Percentiles rank a stretch among this genome's conserved stretches.
These are phyloP conservation scores for Antechinus stuartii DNA, from an alignment of 2,113 vertebrate species.

Conservation along the genomic window DNA sequence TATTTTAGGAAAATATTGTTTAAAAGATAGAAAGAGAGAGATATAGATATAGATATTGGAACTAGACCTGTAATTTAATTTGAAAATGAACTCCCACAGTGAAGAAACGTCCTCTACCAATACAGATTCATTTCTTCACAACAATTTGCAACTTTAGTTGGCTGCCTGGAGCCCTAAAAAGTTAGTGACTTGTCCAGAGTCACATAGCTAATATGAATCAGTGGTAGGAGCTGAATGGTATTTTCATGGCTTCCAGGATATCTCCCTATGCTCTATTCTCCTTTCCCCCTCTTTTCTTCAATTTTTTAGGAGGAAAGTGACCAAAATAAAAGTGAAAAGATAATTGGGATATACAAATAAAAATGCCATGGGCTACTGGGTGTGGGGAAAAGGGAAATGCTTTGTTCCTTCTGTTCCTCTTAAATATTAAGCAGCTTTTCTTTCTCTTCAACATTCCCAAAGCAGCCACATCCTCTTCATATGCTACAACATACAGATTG, in stretches of 20 bases:
- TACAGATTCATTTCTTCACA: not conserved
- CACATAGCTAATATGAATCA: not conserved
- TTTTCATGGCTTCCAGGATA: not conserved
- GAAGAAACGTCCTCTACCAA: not conserved
- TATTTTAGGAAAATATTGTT: constrained; percentile 8
- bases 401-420: not conserved
- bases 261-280: not conserved
- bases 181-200: not conserved
- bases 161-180: not conserved
- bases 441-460: constrained; percentile 2
- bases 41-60: not conserved
- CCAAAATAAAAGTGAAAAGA: constrained; percentile 4
- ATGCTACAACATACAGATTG: constrained; percentile 11
- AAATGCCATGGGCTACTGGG: not conserved
- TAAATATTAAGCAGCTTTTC: constrained; percentile 32
- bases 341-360: not conserved
- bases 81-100: not conserved
- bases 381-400: not conserved
- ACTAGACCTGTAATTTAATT: not conserved
- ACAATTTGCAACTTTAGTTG: not conserved
- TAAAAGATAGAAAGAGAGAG: not conserved
- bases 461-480: constrained; percentile 15
- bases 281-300: not conserved
- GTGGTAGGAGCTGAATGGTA: not conserved
- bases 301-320: not conserved